These are phyloP conservation scores for Eupristina koningsbergeri DNA, from an alignment of 1,140 invertebrate genomes.

Conservation along the genomic window DNA sequence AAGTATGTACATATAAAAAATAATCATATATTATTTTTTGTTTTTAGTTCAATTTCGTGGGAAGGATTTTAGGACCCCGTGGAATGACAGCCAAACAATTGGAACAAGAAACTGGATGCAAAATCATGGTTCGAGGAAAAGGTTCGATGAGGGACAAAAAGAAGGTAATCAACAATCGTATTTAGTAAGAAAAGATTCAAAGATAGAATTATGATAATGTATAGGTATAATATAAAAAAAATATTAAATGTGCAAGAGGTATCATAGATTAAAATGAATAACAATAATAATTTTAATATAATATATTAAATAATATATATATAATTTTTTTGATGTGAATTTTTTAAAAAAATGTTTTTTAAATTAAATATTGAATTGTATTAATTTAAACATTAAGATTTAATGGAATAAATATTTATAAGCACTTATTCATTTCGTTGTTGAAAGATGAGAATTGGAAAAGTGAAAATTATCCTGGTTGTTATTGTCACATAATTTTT, in stretches of 20 bases:
- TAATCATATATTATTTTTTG: conserved; percentile 54
- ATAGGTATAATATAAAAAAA: no score
- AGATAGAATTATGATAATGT: background rate
- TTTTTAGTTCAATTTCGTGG: conserved; percentile 99
- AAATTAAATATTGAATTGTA: no score
- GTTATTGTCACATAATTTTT: no score
- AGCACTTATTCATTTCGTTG: background rate
- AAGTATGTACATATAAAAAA: no score
- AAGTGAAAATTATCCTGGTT: background rate
- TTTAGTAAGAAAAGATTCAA: background rate
- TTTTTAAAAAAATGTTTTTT: no score
- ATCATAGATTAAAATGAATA: no score
- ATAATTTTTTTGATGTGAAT: no score
- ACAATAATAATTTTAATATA: no score
- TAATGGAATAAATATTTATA: background rate
- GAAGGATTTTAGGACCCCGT: conserved; percentile 97
- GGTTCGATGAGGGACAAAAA: conserved; percentile 99
- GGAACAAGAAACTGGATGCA: conserved; percentile 99
- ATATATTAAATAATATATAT: no score
- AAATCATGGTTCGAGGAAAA: conserved; percentile 99
- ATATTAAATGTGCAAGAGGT: no score
- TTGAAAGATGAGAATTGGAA: background rate
- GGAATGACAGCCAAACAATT: conserved; percentile 99
- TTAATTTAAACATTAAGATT: background rate
- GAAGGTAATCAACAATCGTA: conserved; percentile 82